Evolutionary conservation across 2,113 vertebrate genomes (phyloP), one percentile per base, ranked within the genome.

Genomic region (Galbula dea): DNA sequence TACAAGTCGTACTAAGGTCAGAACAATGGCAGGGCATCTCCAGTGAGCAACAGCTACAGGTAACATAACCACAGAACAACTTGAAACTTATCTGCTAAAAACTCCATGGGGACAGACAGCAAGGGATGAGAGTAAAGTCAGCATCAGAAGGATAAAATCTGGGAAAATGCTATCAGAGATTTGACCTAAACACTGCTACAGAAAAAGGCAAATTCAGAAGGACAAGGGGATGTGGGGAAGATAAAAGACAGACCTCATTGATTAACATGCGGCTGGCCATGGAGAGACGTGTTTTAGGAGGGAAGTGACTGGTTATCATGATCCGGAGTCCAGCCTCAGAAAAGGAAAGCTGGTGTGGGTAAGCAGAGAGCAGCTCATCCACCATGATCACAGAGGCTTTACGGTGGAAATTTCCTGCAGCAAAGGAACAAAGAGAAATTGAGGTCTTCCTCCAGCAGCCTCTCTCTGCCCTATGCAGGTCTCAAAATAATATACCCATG

Each of bases 201-300:
- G 48, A 19, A 88, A 80, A 55, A 81, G 8, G 54, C 29, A 79
- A 61, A 75, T 39, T 67, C 20, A 32, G 43, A 37, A 55, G 15
- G 7, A 63, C 46, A 41, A 49, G 32, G 41, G 30, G 36, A 57
- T 26, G 19, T 17, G 4, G 26, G 62, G 27, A 14, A 82, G 78
- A 61, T 12, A 63, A 46, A 62, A 69, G 73, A 91, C 89, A 49
- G 94, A 99, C 99, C 98, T 99, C 99, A 52, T 98, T 99, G 97
- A 99, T 99, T 75, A 99, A 96, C 99, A 99, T 99, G n/a, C 99
- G 98, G 37, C 99, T 99, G 85, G 99, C 99, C 99, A 99, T 99
- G 91, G 99, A 99, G 91, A 99, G 99, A n/a, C 99, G 98, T 62
- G 99, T 99, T 93, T 98, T 98, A 26, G 99, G 99, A 51, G 99